A percentile compares a stretch with the other conserved stretches of the same genome.
These are phyloP conservation scores for Tricholaema leucomelas DNA, from an alignment of 2,113 vertebrate species.

Conservation along the genomic window DNA sequence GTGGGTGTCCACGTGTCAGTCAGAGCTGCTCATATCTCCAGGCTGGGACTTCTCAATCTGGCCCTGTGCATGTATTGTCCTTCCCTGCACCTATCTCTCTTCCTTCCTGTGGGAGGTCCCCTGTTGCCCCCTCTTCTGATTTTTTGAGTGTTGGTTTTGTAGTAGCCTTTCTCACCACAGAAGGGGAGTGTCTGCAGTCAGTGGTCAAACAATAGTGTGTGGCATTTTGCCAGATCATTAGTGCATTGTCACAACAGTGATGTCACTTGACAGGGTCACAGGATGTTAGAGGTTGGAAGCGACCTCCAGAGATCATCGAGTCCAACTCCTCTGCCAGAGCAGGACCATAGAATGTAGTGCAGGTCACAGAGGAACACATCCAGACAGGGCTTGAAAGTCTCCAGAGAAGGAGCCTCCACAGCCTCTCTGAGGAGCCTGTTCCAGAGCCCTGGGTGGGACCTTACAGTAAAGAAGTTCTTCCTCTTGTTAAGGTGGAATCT, in stretches of 20 bases:
- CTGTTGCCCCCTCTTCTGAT: accelerated
- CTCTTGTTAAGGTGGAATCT: too few relatives aligned
- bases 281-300: too few relatives aligned
- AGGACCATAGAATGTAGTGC: too few relatives aligned
- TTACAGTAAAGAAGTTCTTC: too few relatives aligned
- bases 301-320: too few relatives aligned
- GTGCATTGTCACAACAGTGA: accelerated
- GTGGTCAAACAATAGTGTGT: neutral
- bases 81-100: neutral
- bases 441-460: too few relatives aligned
- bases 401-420: too few relatives aligned
- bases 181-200: accelerated
- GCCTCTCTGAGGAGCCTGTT: too few relatives aligned
- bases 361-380: too few relatives aligned
- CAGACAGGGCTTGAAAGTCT: too few relatives aligned
- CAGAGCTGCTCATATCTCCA: accelerated
- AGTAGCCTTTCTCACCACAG: neutral
- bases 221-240: neutral
- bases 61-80: accelerated
- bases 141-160: neutral
- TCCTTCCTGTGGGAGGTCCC: accelerated
- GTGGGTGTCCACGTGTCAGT: accelerated
- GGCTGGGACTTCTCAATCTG: neutral
- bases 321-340: too few relatives aligned
- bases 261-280: neutral